Evolutionary conservation across 2,797 vertebrate genomes (phyloP), one percentile per base, ranked within the genome.

Genomic region (Poeciliopsis gracilis): DNA sequence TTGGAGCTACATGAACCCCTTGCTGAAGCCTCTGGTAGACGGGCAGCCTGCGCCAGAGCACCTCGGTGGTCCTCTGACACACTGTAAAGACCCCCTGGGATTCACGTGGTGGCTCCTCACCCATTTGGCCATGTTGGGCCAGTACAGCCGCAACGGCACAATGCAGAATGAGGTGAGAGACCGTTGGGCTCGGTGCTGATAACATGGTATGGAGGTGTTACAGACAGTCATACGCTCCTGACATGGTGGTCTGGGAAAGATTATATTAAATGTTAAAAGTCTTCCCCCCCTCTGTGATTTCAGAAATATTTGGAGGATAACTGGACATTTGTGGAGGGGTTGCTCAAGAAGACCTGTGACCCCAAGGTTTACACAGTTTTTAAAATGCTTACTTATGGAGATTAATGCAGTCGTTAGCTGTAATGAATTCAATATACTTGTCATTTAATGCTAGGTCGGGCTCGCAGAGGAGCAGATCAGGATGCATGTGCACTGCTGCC

Each of bases 21-120:
- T 96, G 78, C 90, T 99, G 73, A 96, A 92, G 86, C 95, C 90
- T 61, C 83, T 96, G 74, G 94, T 97, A 84, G 95, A 93, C 79
- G 94, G 82, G 49, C 89, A 91, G 45, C 93, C 86, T 80, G 85
- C 87, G 33, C 79, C 84, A 12, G 91, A 93, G 36, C 87, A 82
- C 75, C 91, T 91, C 72, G 77, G 73, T 5, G 91, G 90, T 23
- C 90, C 95, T 28, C 88, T 90, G 1, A 49, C 87, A 20, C 95
- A 95, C 49, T 97, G 96, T 85, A 98, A 97, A 90, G 98, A 99
- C 83, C 91, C 96, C 5, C 41, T 97, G 81, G 97, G 97, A 63
- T 98, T 99, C 92, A 96, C 95, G n/a, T 99, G 97, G 98, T 99
- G 98, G 98, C 87, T 99, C 90, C 79, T 97, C 87, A 96, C 96